Percentiles rank a stretch among this genome's conserved stretches.
Conservation (phyloP, 1,140 invertebrate genomes). For the Zaprionus ghesquierei region DNA sequence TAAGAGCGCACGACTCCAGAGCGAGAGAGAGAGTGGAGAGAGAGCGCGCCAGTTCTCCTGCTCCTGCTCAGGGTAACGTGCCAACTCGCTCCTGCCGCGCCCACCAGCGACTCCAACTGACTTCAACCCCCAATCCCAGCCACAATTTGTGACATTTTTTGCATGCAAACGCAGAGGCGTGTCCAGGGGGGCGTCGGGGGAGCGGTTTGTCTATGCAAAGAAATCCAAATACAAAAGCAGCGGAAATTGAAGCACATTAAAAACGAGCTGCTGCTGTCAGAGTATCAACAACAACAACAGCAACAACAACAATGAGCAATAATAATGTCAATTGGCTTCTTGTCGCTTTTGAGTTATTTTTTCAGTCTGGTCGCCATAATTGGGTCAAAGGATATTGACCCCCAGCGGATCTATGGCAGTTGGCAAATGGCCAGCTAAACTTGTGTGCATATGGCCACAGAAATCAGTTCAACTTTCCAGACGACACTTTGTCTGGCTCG, state of each 20-base stretch:
- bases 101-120: slow-evolving; percentile 48
- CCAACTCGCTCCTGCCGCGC: slow-evolving; percentile 62
- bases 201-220: slow-evolving; percentile 57
- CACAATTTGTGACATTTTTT: slow-evolving; percentile 45
- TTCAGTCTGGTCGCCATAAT: slow-evolving; percentile 61
- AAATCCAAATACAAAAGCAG: slow-evolving; percentile 39
- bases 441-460: slow-evolving; percentile 11
- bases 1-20: not conserved
- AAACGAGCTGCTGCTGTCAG: slow-evolving; percentile 51
- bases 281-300: slow-evolving; percentile 39
- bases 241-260: slow-evolving; percentile 74
- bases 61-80: slow-evolving; percentile 45
- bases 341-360: slow-evolving; percentile 47
- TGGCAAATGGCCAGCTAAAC: slow-evolving; percentile 45
- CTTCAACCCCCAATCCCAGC: slow-evolving; percentile 15
- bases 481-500: slow-evolving; percentile 54
- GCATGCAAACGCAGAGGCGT: slow-evolving; percentile 66
- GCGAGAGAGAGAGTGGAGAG: slow-evolving; percentile 1
- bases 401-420: slow-evolving; percentile 32
- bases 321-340: slow-evolving; percentile 54
- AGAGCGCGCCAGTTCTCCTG: slow-evolving; percentile 25
- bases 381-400: slow-evolving; percentile 82
- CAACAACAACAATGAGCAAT: slow-evolving; percentile 17
- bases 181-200: not conserved
- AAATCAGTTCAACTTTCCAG: slow-evolving; percentile 33